Conservation (phyloP, 2,113 vertebrate species). For the Cyprinodon brontotheroides region DNA sequence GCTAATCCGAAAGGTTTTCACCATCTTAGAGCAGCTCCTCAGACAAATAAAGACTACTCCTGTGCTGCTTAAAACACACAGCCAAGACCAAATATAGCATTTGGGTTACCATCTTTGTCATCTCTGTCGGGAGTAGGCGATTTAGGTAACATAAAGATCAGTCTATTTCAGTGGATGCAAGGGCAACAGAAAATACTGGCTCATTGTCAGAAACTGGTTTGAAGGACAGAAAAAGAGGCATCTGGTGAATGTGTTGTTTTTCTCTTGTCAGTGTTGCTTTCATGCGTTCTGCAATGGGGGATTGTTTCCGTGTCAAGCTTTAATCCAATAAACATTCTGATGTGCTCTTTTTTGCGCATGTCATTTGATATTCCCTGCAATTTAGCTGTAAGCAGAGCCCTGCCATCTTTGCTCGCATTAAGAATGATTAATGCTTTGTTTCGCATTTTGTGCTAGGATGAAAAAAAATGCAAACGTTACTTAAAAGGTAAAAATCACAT, state of each 20-base stretch:
- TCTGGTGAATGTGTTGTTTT: conserved; percentile 50
- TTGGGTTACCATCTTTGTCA: conserved; percentile 57
- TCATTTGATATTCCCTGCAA: conserved; percentile 61
- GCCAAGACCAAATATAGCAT: conserved; percentile 63
- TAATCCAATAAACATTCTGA: conserved; percentile 78
- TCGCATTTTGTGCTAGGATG: conserved; percentile 51
- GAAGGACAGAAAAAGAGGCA: conserved; percentile 41
- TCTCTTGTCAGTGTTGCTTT: conserved; percentile 70
- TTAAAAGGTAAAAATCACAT: conserved; percentile 29
- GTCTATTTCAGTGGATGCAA: conserved; percentile 46
- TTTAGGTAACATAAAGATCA: conserved; percentile 44
- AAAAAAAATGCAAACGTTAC: conserved; percentile 52
- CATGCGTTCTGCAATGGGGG: conserved; percentile 62
- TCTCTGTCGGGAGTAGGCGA: conserved; percentile 29
- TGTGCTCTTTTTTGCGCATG: conserved; percentile 67
- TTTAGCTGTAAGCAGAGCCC: conserved; percentile 57
- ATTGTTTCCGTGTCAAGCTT: conserved; percentile 69
- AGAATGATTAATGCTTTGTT: conserved; percentile 62
- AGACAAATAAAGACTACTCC: conserved; percentile 55
- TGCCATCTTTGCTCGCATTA: conserved; percentile 55
- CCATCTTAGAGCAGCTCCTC: conserved; percentile 46
- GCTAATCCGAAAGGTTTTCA: conserved; percentile 47
- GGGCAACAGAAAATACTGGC: conserved; percentile 55
- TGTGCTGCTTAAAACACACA: conserved; percentile 54
- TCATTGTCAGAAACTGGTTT: conserved; percentile 35